Conservation (phyloP, 2,797 vertebrate genomes). For the Coranthus polyacanthus region DNA sequence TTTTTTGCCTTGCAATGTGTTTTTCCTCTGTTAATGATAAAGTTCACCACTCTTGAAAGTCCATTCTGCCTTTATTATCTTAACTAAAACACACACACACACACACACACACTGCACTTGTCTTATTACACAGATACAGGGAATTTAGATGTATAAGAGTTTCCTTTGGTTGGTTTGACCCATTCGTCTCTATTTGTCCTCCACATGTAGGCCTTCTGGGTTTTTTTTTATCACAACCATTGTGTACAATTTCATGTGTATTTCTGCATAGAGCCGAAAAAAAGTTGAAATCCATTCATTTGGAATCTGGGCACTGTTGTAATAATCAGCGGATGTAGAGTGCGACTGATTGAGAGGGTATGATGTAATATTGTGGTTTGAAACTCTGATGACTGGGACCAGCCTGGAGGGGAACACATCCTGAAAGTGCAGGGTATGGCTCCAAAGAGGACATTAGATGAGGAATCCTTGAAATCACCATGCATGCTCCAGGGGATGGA, state of each 20-base stretch:
- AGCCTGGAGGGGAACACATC: slow-evolving; percentile 59
- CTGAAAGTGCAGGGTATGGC: slow-evolving; percentile 63
- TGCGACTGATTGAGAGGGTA: slow-evolving; percentile 63
- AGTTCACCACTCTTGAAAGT: slow-evolving; percentile 15
- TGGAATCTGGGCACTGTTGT: slow-evolving; percentile 54
- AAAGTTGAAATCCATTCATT: slow-evolving; percentile 61
- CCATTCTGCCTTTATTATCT: slow-evolving; percentile 12
- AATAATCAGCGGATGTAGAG: slow-evolving; percentile 59
- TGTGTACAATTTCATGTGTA: slow-evolving; percentile 42
- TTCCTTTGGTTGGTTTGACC: slow-evolving; percentile 57
- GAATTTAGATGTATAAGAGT: slow-evolving; percentile 21
- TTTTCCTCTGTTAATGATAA: background rate
- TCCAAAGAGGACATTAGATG: slow-evolving; percentile 73
- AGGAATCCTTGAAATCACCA: slow-evolving; percentile 72
- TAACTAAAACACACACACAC: slow-evolving; percentile 15
- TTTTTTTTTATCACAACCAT: slow-evolving; percentile 42
- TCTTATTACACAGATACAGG: slow-evolving; percentile 18
- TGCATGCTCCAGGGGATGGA: slow-evolving; percentile 62
- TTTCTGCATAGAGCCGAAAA: slow-evolving; percentile 55
- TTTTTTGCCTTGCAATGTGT: too few species aligned
- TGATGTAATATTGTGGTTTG: slow-evolving; percentile 66
- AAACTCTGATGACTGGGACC: slow-evolving; percentile 65
- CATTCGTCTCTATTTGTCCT: slow-evolving; percentile 21
- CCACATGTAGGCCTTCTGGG: slow-evolving; percentile 24
- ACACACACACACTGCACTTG: background rate